Evolutionary conservation across 2,888 invertebrate genomes (phyloP), one percentile per base, ranked within the genome.

Genomic region (Elmis aenea): DNA sequence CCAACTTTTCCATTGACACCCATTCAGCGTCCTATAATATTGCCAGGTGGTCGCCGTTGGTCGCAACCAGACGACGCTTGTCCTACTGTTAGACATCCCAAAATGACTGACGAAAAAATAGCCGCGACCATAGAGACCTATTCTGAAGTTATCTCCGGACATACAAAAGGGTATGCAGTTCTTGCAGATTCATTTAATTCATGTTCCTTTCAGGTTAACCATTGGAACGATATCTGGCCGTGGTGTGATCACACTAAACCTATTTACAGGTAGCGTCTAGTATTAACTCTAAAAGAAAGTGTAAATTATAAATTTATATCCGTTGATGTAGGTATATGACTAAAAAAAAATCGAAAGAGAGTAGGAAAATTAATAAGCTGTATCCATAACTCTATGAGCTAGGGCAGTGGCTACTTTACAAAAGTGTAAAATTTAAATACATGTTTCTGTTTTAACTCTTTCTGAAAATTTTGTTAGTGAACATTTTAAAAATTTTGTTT

Each of bases 81-180:
- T 3, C 50, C 49, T 30, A 44, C 48, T 14, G 51, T 54, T 24
- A 58, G 54, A 28, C 59, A 61, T n/a, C 25, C 40, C 10, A 61
- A 60, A 51, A 92, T 88, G 74, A 85, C 90, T 46, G 91, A 94
- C 51, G 83, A 88, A 57, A 83, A 85, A 69, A 88, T 95, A 38
- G 85, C 86, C 10, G 86, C 91, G 59, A 85, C 88, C 1, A 72
- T 94, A 46, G 81, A 83, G 38, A 81, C 84, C 3, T 92, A 91
- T 64, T 83, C 90, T 1, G 90, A 92, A 71, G 78, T 91, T 23
- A 82, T 94, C 42, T 78, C 83, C 34, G 89, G 90, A 48, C 83
- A 83, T 52, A 81, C 85, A 39, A 75, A 88, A 62, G 91, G 91
- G 93, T 93, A 80, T 70, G 52, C 21, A 21, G 24, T 41, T 43